Percentiles rank a stretch among this genome's conserved stretches.
Evolutionary conservation across 2,888 invertebrate genomes (phyloP).

Genomic region (Drosophila anomelani): DNA sequence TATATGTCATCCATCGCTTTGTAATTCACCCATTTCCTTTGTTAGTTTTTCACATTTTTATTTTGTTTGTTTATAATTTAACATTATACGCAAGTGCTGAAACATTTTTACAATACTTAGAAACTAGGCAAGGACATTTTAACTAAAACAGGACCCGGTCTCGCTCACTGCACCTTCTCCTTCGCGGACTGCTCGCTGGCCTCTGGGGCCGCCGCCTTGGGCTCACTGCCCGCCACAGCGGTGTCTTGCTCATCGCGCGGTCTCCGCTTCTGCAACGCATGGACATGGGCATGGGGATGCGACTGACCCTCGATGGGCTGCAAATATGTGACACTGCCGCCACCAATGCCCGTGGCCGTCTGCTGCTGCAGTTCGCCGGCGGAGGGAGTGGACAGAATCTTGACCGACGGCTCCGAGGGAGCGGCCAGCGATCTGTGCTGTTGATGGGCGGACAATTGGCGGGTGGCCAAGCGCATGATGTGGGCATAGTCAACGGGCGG

Average conservation of each 20-base stretch:
- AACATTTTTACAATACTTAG: conserved; percentile 75
- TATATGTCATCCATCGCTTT: neutral
- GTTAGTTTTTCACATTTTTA: conserved; percentile 33
- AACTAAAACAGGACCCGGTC: conserved; percentile 61
- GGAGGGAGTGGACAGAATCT: conserved; percentile 72
- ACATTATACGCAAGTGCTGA: conserved; percentile 67
- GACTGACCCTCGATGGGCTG: conserved; percentile 60
- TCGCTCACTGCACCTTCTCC: conserved; percentile 44
- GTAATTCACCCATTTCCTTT: neutral
- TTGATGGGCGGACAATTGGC: conserved; percentile 70
- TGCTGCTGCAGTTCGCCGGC: conserved; percentile 63
- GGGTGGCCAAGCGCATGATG: conserved; percentile 75
- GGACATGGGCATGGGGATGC: conserved; percentile 46
- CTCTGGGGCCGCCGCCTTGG: conserved; percentile 53
- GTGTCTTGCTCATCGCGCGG: conserved; percentile 82
- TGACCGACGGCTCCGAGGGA: conserved; percentile 78
- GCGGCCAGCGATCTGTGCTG: conserved; percentile 63
- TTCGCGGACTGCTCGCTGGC: conserved; percentile 43
- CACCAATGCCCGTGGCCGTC: conserved; percentile 71
- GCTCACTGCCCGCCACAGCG: conserved; percentile 73
- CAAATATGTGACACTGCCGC: conserved; percentile 73
- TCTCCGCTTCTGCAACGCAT: conserved; percentile 64
- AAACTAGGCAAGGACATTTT: conserved; percentile 69
- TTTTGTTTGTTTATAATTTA: conserved; percentile 68
- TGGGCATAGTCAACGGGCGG: conserved; percentile 79